Percentiles rank a stretch among this genome's conserved stretches.
phyloP scores from a whole-genome alignment of 2,113 vertebrate genomes.

The Colossoma macropomum region DNA sequence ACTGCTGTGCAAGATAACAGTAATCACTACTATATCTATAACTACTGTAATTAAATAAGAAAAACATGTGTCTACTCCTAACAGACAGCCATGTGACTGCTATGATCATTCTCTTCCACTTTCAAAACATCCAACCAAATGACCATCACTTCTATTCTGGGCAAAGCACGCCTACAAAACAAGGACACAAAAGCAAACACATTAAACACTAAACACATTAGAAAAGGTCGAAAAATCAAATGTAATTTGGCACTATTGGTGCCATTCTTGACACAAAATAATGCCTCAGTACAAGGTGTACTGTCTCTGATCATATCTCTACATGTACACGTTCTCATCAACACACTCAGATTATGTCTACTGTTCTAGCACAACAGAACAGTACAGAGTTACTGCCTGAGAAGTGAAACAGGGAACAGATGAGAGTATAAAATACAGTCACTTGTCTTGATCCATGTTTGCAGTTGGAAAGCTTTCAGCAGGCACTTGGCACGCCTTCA shows the following conservation, averaged over 20 bases:
- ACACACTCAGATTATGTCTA: too few species aligned
- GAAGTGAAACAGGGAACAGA: not conserved
- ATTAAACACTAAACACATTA: too few species aligned
- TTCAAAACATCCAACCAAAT: constrained; percentile 1
- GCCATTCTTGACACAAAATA: not conserved
- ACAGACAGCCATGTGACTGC: not conserved
- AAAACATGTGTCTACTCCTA: too few species aligned
- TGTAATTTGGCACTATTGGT: not conserved
- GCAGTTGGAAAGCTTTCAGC: not conserved
- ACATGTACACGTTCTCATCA: not conserved
- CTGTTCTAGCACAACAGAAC: not conserved
- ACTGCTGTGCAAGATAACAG: not conserved
- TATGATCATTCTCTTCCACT: not conserved
- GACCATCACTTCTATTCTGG: not conserved
- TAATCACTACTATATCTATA: not conserved
- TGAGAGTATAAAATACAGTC: not conserved
- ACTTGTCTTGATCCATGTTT: not conserved
- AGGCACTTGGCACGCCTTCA: not conserved
- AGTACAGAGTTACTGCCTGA: too few species aligned
- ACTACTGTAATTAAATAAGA: not conserved
- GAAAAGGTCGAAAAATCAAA: not conserved
- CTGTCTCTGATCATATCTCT: not conserved
- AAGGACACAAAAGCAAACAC: not conserved
- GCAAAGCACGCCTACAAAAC: not conserved
- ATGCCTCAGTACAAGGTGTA: not conserved